phyloP scores from a whole-genome alignment of 2,797 vertebrate species.

The Apodemus agrarius region DNA sequence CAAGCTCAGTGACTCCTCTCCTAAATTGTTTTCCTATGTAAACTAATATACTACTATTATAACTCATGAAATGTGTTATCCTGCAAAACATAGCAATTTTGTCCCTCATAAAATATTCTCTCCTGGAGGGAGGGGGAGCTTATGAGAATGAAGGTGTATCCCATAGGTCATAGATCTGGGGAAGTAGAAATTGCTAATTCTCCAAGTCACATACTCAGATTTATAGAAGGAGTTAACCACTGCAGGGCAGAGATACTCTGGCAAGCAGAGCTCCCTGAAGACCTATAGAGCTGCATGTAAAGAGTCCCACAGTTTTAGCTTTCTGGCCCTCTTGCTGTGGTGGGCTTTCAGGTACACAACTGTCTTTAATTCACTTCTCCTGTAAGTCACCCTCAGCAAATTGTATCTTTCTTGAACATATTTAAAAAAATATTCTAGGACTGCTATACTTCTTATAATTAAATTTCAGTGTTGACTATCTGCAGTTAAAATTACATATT shows the following conservation, averaged over 20 bases:
- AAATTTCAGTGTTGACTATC: not conserved
- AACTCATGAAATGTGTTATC: not conserved
- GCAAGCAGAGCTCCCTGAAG: not conserved
- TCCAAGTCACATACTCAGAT: not conserved
- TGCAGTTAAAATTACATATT: not conserved
- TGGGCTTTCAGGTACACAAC: not conserved
- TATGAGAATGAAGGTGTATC: not conserved
- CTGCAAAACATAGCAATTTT: not conserved
- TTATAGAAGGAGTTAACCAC: not conserved
- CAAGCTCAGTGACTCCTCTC: not conserved
- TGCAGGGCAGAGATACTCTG: accelerated
- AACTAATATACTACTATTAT: not conserved
- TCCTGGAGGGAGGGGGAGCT: no score
- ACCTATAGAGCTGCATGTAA: not conserved
- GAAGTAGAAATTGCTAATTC: not conserved
- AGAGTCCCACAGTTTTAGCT: not conserved
- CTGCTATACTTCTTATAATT: not conserved
- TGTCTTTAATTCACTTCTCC: not conserved
- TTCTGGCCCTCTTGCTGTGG: not conserved
- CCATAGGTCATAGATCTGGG: not conserved
- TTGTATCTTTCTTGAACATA: not conserved
- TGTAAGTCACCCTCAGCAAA: not conserved
- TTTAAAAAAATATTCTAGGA: not conserved
- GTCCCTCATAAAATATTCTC: not conserved
- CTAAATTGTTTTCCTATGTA: not conserved